These are phyloP conservation scores for Archips crataeganus DNA, from an alignment of 2,888 invertebrate genomes.

Conservation along the genomic window DNA sequence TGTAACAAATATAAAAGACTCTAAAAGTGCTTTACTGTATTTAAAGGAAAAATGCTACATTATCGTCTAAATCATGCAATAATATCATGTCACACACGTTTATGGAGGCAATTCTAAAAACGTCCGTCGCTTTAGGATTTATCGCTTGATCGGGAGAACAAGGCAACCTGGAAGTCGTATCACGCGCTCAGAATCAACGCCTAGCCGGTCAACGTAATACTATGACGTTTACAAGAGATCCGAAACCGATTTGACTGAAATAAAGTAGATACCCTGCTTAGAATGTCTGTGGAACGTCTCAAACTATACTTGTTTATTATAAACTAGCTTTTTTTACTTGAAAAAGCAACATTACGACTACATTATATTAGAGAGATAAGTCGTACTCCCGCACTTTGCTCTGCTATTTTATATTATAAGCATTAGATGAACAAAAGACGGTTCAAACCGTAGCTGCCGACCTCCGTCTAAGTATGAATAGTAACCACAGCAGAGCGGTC, in stretches of 20 bases:
- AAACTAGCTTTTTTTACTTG: too few relatives aligned
- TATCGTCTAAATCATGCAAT: background rate
- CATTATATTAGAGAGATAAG: too few relatives aligned
- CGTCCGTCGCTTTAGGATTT: background rate
- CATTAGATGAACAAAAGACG: background rate
- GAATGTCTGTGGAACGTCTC: background rate
- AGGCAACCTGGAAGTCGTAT: background rate
- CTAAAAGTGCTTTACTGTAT: background rate
- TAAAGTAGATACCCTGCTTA: background rate
- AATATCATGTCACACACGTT: background rate
- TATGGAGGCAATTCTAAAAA: conserved; percentile 2
- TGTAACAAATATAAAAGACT: too few relatives aligned
- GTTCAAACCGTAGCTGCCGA: background rate
- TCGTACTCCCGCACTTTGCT: too few relatives aligned
- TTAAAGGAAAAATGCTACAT: background rate
- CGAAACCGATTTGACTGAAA: background rate
- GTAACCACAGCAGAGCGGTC: background rate
- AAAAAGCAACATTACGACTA: too few relatives aligned
- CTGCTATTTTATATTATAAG: too few relatives aligned
- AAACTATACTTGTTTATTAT: background rate
- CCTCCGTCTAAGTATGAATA: background rate
- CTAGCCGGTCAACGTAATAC: conserved; percentile 1
- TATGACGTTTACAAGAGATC: background rate
- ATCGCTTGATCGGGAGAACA: background rate
- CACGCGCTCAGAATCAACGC: conserved; percentile 1